Base-by-base conservation (phyloP, 2,888 invertebrate species). In the Exephanes ischioxanthus region DNA sequence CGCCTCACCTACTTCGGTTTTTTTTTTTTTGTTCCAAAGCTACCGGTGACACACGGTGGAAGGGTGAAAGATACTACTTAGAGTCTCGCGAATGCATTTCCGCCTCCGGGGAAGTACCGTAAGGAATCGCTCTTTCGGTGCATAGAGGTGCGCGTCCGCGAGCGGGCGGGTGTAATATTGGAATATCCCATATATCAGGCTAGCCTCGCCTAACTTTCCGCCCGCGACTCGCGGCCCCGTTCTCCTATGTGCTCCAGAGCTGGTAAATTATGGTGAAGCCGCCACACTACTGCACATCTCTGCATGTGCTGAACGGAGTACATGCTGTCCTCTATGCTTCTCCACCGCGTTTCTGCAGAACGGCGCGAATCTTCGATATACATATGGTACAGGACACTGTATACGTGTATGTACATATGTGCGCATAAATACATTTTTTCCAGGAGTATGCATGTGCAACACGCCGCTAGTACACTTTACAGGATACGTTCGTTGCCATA, bases 131-230 rank as follows among this genome's bases (percentile, higher is more conserved):
- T 82, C 84, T 89, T 83, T 87, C 76, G 77, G 66, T 79, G 85
- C 83, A 88, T 86, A 53, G 14, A 53, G n/a, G 68, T 22, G 45
- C 19, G 48, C 84, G 84, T 81, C 83, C 87, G 53, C 26, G 63
- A 33, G 66, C 66, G 67, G 55, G 81, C 67, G 73, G 70, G 68
- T 82, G 88, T 90, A 91, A 90, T 91, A 90, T 91, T 86, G 84
- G 87, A 86, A 88, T 88, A 90, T 89, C 89, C 86, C 90, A 87
- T 91, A 90, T 88, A 89, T 91, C 90, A 89, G 86, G 78, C 87
- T 86, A 85, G 87, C 87, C 84, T 84, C 80, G 86, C 87, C 86
- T 83, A 87, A 84, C 88, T 85, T 87, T 85, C 84, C 86, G 76
- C 77, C 84, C 78, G 30, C 66, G 63, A 80, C 84, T 80, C 78